Conservation (phyloP, 2,888 invertebrate species). For the Nomada lathburiana region DNA sequence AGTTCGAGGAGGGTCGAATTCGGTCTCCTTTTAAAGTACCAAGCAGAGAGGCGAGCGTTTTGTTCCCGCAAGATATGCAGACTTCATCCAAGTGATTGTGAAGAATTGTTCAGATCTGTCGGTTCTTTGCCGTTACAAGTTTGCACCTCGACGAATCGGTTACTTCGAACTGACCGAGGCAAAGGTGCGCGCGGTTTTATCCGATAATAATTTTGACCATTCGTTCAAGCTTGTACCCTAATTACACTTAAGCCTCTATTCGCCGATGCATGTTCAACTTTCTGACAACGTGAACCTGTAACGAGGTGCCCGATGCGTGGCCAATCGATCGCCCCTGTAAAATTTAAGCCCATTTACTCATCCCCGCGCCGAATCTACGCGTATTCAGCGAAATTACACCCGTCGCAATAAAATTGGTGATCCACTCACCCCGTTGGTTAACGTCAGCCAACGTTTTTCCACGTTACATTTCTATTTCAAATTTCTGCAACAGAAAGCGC, state of each 20-base stretch:
- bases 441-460: not conserved
- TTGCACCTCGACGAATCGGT: not conserved
- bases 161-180: too few relatives aligned
- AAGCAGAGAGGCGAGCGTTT: not conserved
- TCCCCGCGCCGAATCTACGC: not conserved
- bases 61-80: conserved; percentile 2
- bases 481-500: not conserved
- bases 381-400: conserved; percentile 24
- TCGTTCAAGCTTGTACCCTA: too few relatives aligned
- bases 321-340: conserved; percentile 31
- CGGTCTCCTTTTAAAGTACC: conserved; percentile 11
- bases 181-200: not conserved
- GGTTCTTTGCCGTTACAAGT: too few relatives aligned
- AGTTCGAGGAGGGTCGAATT: not conserved
- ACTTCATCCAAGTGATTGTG: not conserved
- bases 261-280: too few relatives aligned
- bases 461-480: not conserved
- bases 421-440: not conserved
- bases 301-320: conserved; percentile 7
- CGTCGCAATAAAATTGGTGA: conserved; percentile 15
- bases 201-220: not conserved
- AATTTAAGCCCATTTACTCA: conserved; percentile 16
- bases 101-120: not conserved
- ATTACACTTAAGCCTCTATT: too few relatives aligned
- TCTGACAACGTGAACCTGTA: conserved; percentile 6